phyloP scores from a whole-genome alignment of 2,113 vertebrate genomes.

The Corvus moneduloides region DNA sequence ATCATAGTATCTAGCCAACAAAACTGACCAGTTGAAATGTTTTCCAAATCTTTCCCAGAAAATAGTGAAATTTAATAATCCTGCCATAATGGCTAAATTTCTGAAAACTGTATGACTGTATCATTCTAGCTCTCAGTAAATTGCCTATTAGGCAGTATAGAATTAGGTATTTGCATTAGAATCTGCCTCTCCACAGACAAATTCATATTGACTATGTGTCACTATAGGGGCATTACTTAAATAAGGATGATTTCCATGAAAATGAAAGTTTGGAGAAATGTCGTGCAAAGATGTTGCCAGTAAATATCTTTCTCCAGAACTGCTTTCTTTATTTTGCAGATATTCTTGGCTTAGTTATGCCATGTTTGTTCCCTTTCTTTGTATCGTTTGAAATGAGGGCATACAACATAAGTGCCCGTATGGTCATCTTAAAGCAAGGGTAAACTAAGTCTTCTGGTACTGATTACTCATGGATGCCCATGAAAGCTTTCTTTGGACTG shows the following conservation, averaged over 20 bases:
- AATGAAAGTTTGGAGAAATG: not conserved
- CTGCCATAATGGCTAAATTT: not conserved
- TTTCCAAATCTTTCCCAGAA: not conserved
- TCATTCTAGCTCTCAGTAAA: not conserved
- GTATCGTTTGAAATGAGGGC: not conserved
- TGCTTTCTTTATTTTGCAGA: not conserved
- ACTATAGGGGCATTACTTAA: not conserved
- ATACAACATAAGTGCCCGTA: accelerated
- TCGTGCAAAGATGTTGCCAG: not conserved
- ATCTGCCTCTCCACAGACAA: not conserved
- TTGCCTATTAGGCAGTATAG: not conserved
- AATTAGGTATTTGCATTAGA: not conserved
- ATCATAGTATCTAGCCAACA: not conserved
- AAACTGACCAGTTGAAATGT: not conserved
- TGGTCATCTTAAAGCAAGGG: not conserved
- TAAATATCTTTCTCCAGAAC: not conserved
- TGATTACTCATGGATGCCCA: not conserved
- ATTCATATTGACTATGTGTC: not conserved
- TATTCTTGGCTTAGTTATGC: not conserved
- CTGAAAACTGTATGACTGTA: not conserved
- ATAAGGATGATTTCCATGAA: not conserved
- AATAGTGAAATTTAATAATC: not conserved
- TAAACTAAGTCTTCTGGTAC: not conserved
- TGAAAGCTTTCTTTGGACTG: not conserved
- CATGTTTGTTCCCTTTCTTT: not conserved